Base-by-base conservation (phyloP, 2,113 vertebrate species). In the Pavo muticus region DNA sequence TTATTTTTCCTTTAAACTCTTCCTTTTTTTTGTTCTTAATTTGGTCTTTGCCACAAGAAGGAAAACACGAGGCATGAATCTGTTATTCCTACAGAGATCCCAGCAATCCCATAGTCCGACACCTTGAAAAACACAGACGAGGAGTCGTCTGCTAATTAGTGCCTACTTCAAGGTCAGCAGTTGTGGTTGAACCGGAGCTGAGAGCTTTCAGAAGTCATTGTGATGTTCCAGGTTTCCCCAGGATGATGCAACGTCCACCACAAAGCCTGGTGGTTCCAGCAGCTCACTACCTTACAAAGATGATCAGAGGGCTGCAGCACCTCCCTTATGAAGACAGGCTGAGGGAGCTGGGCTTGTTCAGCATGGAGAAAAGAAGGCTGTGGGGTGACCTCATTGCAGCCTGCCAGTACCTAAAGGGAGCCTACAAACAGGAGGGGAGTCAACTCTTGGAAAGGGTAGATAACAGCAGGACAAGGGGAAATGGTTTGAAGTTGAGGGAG, bases 61-160 rank as follows among this genome's bases (percentile, higher is more conserved):
- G 2, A 83, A 93, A 92, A 73, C 54, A 52, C 1, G 1, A 44
- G 29, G 63, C 7, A 11, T 1, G 42, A 37, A 14, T 5, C n/a
- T n/a, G 0, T 32, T 9, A 72, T 2, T 61, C 17, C 57, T 7
- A 2, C 0, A 11, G 75, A 21, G 37, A 47, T 74, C 2, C 1
- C 11, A 24, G 52, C 0, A 11, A 27, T 11, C 73, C 45, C 61
- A 54, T 39, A 5, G 61, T 2, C 76, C 11, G 9, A 27, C 42
- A 32, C 3, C 47, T 37, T 32, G 9, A 64, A 27, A 3, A 6
- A 7, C 0, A 1, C 37, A 40, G 79, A 24, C 0, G 0, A 84
- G 76, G 37, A 84, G 84, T 2, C 7, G 3, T 12, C 42, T 25
- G 0, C 44, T 18, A 27, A 21, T 16, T 4, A 15, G 10, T 6